Conservation (phyloP, 2,113 vertebrate genomes). For the Blennius ocellaris region DNA sequence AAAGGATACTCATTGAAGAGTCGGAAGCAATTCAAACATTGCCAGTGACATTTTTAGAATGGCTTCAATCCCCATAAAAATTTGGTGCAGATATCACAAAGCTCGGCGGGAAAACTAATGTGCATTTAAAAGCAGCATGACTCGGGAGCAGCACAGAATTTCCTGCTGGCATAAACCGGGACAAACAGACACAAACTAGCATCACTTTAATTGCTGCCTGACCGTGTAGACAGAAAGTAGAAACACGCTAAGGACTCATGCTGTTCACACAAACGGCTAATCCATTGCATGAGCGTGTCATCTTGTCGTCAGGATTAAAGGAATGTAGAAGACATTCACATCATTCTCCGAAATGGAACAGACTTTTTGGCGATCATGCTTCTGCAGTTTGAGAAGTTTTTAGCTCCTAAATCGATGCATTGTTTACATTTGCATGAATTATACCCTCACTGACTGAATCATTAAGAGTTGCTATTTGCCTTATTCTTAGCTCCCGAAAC, state of each 20-base stretch:
- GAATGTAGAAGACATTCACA: neutral
- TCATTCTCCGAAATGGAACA: neutral
- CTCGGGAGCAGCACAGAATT: neutral
- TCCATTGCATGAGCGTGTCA: neutral
- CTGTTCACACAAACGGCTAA: neutral
- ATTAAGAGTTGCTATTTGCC: no score
- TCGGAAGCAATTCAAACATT: neutral
- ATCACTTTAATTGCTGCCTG: neutral
- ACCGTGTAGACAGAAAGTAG: neutral
- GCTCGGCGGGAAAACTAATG: conserved; percentile 9
- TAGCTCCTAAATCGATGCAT: no score
- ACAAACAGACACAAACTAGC: neutral
- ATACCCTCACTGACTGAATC: no score
- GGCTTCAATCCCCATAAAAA: conserved; percentile 32
- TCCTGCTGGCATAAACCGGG: neutral
- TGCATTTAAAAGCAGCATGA: conserved; percentile 13
- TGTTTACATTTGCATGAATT: no score
- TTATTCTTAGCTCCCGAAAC: neutral
- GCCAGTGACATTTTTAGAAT: conserved; percentile 29
- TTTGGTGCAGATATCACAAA: neutral
- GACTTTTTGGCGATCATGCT: neutral
- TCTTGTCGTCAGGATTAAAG: neutral
- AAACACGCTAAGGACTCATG: neutral
- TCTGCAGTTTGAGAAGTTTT: no score
- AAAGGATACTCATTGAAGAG: neutral